Evolutionary conservation across 1,140 invertebrate species (phyloP), one percentile per base, ranked within the genome.

Genomic region (Pachypsylla venusta): DNA sequence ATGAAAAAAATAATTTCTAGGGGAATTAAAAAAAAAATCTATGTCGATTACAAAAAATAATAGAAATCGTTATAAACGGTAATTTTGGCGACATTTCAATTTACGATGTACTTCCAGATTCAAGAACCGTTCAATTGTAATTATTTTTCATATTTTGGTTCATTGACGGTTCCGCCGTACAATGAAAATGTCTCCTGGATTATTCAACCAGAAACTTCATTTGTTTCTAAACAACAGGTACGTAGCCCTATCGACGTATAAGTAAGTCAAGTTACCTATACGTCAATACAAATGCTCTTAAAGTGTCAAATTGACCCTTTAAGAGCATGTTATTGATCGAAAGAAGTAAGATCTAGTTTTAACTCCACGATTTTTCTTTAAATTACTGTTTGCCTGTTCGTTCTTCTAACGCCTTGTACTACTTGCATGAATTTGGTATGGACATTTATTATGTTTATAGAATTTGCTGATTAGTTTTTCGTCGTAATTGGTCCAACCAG

Each of bases 141-240:
- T 20, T 80, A 79, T 66, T 84, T 76, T 65, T 75, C 77, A 2
- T 85, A 85, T 70, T 71, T 76, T 60, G 84, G 84, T 1, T 85
- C 83, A 10, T 69, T 87, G 13, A 87, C 85, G 1, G 82, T 80
- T n/a, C 77, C 80, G 30, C 78, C 78, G 0, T 87, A 82, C 64
- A 74, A 75, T 60, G 82, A 86, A 64, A 79, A 77, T 61, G 84
- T 85, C 28, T 77, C 75, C 19, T 87, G 84, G 84, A 84, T 83
- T 20, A 74, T 87, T n/a, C 42, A 48, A 4, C 42, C 42, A 7
- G 42, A 48, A 7, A 48, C 22, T 48, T 48, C 42, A 5, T 48
- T 48, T n/a, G 42, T 48, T 3, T 48, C 42, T 4, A 48, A 48
- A 48, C 42, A 48, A 48, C 42, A 48, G n/a, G 42, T 48, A 48